Evolutionary conservation across 1,140 invertebrate genomes (phyloP), one percentile per base, ranked within the genome.

Genomic region (Dysdera silvatica): DNA sequence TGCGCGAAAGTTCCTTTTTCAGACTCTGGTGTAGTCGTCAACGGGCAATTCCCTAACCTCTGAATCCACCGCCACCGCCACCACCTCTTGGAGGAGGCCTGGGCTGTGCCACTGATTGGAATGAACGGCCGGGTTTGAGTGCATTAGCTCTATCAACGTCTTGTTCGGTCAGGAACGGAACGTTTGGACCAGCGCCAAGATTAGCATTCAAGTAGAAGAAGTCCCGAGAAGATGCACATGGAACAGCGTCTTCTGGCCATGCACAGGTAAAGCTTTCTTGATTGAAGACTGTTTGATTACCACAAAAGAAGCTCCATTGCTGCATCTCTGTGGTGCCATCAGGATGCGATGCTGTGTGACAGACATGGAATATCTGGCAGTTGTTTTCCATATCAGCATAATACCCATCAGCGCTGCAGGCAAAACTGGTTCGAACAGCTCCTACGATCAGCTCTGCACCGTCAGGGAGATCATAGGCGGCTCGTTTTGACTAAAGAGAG

Each of bases 231-330:
- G 67, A 59, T 24, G 65, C 62, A 55, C 74, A 76, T 5, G 71
- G 72, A 20, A 73, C 68, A 8, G 72, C 66, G 33, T 74, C 70
- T 32, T 71, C 66, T 1, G 67, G 61, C 48, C 67, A 65, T 32
- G 71, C 63, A 45, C 74, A 76, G 2, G 74, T 74, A 12, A 74
- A 65, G 12, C 71, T 71, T 74, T 88, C 87, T 81, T 92, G 89
- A 77, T 91, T 90, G 67, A 72, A 72, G 14, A 91, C 79, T 1
- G 89, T 91, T 69, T 89, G 85, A 49, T 84, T 82, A 0, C 88
- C 88, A 62, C 89, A 92, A 56, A 91, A 89, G 74, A 91, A 92
- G 69, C 87, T 90, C 85, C 85, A 92, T 18, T 71, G 71, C 0
- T 43, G 59, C 37, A 49, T 58, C 6, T 65, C 41, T 7, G 52